phyloP scores from a whole-genome alignment of 2,888 invertebrate species.

The Ornithoptera alexandrae region DNA sequence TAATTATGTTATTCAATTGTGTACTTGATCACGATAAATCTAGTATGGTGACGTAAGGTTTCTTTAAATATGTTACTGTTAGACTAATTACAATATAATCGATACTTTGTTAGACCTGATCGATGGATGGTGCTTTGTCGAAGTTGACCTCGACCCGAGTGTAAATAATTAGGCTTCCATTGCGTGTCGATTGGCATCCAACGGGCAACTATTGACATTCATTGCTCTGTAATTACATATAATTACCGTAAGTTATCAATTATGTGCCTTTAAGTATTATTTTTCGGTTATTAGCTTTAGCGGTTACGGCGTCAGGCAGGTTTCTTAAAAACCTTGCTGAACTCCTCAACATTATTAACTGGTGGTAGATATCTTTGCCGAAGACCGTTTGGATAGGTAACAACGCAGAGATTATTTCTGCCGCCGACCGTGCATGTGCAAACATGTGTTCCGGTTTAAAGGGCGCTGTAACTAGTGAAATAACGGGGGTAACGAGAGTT shows the following conservation, averaged over 20 bases:
- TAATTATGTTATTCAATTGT: background rate
- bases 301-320: no score
- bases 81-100: background rate
- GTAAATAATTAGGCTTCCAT: conserved; percentile 9
- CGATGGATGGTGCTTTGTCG: background rate
- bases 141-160: background rate
- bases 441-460: no score
- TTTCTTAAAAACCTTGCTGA: no score
- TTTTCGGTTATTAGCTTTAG: background rate
- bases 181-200: conserved; percentile 11
- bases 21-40: background rate
- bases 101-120: background rate
- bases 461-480: no score
- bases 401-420: no score
- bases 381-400: no score
- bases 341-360: no score
- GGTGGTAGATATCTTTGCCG: no score
- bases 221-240: conserved; percentile 3
- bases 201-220: background rate
- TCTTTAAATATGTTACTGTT: background rate
- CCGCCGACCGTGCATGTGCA: no score
- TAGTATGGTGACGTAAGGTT: background rate
- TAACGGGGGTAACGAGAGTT: no score
- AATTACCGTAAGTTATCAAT: background rate
- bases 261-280: background rate